Evolutionary conservation across 1,140 invertebrate species (phyloP).

Genomic region (Sitodiplosis mosellana): DNA sequence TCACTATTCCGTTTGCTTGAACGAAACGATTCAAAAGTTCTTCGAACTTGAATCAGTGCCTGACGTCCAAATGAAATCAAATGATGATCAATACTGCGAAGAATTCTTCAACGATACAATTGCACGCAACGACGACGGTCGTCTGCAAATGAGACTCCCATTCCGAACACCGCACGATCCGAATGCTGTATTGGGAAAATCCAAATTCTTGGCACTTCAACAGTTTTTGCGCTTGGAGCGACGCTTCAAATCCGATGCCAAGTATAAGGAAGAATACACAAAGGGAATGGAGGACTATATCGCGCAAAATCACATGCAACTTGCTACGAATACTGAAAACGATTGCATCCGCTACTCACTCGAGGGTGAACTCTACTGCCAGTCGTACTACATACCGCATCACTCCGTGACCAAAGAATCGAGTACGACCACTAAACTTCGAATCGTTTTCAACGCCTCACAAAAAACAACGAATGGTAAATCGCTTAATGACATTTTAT

Average conservation of each 20-base stretch:
- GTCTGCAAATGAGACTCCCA: neutral
- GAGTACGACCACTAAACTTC: constrained; percentile 14
- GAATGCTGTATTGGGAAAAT: neutral
- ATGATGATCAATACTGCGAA: neutral
- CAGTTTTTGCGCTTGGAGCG: neutral
- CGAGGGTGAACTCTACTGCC: neutral
- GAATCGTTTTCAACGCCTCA: constrained; percentile 20
- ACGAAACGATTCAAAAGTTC: neutral
- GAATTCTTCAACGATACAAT: neutral
- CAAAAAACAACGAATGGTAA: constrained; percentile 8
- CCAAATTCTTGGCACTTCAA: neutral
- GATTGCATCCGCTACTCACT: neutral
- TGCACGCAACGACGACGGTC: neutral
- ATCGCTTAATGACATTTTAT: constrained; percentile 18
- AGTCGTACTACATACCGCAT: constrained; percentile 23
- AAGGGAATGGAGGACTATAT: constrained; percentile 16
- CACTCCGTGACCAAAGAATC: constrained; percentile 15
- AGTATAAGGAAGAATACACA: constrained; percentile 3
- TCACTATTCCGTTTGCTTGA: neutral
- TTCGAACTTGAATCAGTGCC: neutral
- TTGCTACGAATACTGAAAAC: constrained; percentile 1
- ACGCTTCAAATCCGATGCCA: neutral
- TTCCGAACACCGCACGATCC: neutral
- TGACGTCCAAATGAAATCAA: neutral
- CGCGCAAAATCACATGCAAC: constrained; percentile 13